phyloP scores from a whole-genome alignment of 2,797 vertebrate genomes.

The Staurois parvus region DNA sequence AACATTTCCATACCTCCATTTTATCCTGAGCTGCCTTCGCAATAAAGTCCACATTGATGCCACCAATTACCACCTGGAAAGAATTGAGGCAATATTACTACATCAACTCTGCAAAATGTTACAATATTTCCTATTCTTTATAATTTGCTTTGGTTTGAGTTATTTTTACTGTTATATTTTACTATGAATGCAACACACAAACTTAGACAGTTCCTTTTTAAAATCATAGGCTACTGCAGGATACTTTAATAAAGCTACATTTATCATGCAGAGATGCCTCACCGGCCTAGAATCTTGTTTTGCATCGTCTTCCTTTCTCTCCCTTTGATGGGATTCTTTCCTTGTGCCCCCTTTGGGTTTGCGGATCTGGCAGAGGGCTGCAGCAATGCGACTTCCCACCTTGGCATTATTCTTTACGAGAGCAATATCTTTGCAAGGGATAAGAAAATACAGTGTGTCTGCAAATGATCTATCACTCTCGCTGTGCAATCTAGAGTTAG shows the following conservation, averaged over 20 bases:
- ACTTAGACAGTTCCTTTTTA: not conserved
- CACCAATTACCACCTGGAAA: slow-evolving; percentile 88
- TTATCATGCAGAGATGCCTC: slow-evolving; percentile 45
- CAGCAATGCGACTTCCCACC: slow-evolving; percentile 88
- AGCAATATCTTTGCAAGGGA: slow-evolving; percentile 80
- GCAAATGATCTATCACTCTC: not conserved
- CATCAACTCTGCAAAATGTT: no score
- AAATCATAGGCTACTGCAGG: not conserved
- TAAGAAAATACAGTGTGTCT: slow-evolving; percentile 67
- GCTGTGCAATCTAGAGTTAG: no score
- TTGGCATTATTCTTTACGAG: slow-evolving; percentile 89
- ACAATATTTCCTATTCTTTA: no score
- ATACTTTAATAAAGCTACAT: not conserved
- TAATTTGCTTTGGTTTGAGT: no score
- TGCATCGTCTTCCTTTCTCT: not conserved
- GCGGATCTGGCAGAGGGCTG: slow-evolving; percentile 77
- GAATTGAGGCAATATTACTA: not conserved
- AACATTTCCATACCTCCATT: slow-evolving; percentile 75
- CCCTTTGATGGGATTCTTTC: not conserved
- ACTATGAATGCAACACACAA: no score
- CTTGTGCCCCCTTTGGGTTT: slow-evolving; percentile 49
- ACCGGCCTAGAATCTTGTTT: slow-evolving; percentile 64
- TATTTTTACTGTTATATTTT: no score
- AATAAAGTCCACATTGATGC: slow-evolving; percentile 89
- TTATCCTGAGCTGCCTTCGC: slow-evolving; percentile 82